A percentile compares a stretch with the other conserved stretches of the same genome.
Evolutionary conservation across 2,113 vertebrate genomes (phyloP).

Genomic region (Gobio gobio): DNA sequence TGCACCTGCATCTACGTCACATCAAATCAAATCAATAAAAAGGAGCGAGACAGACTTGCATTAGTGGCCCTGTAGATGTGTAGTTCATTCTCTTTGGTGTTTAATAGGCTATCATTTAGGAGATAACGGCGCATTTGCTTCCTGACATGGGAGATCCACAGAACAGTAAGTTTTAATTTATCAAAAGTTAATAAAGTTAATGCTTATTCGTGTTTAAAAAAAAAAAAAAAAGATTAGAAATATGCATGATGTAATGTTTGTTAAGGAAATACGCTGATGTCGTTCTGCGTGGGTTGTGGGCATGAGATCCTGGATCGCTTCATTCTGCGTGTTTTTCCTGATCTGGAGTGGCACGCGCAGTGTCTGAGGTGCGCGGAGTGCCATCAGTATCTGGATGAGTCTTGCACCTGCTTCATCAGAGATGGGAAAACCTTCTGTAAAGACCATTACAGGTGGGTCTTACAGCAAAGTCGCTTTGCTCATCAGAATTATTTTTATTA

Average conservation of each 20-base stretch:
- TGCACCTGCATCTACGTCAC: background rate
- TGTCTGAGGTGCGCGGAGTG: conserved; percentile 97
- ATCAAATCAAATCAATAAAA: conserved; percentile 1
- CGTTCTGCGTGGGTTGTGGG: conserved; percentile 95
- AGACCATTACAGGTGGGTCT: conserved; percentile 89
- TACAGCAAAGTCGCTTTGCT: background rate
- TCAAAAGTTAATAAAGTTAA: background rate
- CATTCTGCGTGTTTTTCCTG: conserved; percentile 92
- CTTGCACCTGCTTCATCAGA: conserved; percentile 94
- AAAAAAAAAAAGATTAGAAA: background rate
- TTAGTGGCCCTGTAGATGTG: background rate
- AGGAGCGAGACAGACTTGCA: background rate
- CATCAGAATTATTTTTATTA: background rate
- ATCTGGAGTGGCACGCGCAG: conserved; percentile 96
- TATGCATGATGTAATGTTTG: no score
- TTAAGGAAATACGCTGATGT: background rate
- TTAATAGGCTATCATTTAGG: background rate
- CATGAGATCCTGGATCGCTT: conserved; percentile 97
- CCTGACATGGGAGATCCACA: conserved; percentile 32
- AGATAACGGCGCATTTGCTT: background rate
- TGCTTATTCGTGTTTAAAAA: background rate
- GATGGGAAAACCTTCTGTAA: conserved; percentile 98
- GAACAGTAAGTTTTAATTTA: conserved; percentile 39
- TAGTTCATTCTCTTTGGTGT: background rate
- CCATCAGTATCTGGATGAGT: conserved; percentile 93